phyloP scores from a whole-genome alignment of 1,140 invertebrate species.

The Latrodectus geometricus region DNA sequence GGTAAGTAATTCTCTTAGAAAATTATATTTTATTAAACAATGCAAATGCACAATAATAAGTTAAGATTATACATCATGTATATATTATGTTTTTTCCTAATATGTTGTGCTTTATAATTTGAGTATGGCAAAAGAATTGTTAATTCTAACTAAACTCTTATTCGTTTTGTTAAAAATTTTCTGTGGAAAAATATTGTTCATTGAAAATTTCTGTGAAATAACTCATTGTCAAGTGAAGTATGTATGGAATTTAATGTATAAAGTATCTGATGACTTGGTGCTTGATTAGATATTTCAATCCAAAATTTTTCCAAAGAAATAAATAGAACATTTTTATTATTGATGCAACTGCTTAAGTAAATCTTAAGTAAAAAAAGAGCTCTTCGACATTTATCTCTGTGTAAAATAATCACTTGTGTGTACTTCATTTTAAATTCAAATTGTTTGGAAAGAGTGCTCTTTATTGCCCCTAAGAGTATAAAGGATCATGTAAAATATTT shows the following conservation, averaged over 20 bases:
- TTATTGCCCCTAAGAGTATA: too few species aligned
- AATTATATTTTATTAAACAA: not conserved
- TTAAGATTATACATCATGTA: not conserved
- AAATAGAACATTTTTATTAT: not conserved
- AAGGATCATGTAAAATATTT: too few species aligned
- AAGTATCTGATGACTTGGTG: not conserved
- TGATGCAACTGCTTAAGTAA: not conserved
- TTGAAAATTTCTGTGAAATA: not conserved
- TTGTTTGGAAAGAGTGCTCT: too few species aligned
- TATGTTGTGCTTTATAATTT: too few species aligned
- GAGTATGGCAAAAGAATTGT: too few species aligned
- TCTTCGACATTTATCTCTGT: too few species aligned
- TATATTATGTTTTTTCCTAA: not conserved
- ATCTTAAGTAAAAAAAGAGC: not conserved
- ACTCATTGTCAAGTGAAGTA: not conserved
- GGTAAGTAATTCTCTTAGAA: not conserved
- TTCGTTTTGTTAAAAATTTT: not conserved
- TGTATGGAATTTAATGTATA: not conserved
- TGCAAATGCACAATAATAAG: not conserved
- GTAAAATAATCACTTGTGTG: too few species aligned
- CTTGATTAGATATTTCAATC: not conserved
- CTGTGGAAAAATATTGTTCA: not conserved
- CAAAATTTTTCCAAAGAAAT: not conserved
- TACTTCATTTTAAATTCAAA: too few species aligned
- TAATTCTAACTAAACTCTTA: too few species aligned